Evolutionary conservation across 2,113 vertebrate species (phyloP).

Genomic region (Gulo gulo): DNA sequence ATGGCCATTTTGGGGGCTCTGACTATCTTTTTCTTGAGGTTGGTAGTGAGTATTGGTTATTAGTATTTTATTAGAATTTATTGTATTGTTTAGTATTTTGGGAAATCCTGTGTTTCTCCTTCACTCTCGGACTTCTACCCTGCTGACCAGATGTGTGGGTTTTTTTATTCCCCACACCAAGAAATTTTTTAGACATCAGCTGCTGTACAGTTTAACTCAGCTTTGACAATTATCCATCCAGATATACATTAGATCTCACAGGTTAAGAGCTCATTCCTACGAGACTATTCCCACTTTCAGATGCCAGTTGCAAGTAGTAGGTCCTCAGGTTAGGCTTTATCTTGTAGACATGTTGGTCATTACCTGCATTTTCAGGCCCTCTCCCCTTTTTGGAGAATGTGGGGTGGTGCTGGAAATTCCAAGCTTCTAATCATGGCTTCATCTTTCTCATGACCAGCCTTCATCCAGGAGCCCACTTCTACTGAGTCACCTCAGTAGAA

Average conservation of each 20-base stretch:
- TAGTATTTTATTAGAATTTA: constrained; percentile 10
- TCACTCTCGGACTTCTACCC: background rate
- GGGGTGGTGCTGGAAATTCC: background rate
- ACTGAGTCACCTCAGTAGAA: background rate
- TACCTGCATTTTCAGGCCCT: background rate
- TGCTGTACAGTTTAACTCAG: background rate
- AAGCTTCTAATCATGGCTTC: background rate
- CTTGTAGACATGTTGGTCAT: background rate
- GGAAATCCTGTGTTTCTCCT: background rate
- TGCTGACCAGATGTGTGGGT: background rate
- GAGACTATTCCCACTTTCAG: background rate
- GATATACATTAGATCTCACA: background rate
- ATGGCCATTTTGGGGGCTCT: background rate
- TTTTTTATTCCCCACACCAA: background rate
- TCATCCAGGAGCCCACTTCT: background rate
- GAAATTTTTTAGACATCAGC: background rate
- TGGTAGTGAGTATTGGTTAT: background rate
- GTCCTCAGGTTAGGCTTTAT: background rate
- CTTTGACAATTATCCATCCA: background rate
- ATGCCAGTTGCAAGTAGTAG: background rate
- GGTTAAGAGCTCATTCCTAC: background rate
- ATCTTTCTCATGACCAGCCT: background rate
- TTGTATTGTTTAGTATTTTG: background rate
- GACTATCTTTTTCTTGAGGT: background rate
- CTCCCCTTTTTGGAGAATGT: background rate